A percentile compares a stretch with the other conserved stretches of the same genome.
Conservation (phyloP, 1,140 invertebrate genomes). For the Zaprionus capensis region DNA sequence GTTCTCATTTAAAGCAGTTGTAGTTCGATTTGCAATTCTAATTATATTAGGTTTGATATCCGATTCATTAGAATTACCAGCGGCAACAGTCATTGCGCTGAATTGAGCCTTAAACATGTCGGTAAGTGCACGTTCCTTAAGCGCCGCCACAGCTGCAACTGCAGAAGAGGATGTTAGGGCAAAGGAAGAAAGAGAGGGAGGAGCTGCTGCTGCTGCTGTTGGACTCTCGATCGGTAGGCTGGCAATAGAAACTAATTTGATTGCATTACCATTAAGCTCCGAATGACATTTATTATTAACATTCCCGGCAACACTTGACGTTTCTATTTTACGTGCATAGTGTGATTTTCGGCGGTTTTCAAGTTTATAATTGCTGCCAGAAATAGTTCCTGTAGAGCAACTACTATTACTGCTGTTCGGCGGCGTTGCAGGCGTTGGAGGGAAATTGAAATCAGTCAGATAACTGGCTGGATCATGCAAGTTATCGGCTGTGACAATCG, state of each 20-base stretch:
- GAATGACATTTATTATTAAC: background rate
- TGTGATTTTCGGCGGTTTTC: conserved; percentile 54
- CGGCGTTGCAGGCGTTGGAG: conserved; percentile 45
- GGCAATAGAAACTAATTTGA: conserved; percentile 11
- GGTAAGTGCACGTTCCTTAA: conserved; percentile 57
- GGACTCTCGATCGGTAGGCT: conserved; percentile 17
- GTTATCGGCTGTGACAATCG: background rate
- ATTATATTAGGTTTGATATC: background rate
- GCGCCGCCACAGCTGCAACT: conserved; percentile 36
- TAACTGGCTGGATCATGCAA: conserved; percentile 25
- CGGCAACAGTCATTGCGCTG: conserved; percentile 46
- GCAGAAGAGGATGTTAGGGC: conserved; percentile 18
- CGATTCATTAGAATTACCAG: background rate
- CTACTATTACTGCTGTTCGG: conserved; percentile 60
- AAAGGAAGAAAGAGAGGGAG: background rate
- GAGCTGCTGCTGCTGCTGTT: background rate
- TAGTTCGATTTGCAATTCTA: background rate
- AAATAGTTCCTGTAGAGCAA: conserved; percentile 38
- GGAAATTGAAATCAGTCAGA: conserved; percentile 37
- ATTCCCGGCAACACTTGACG: conserved; percentile 1
- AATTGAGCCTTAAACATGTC: conserved; percentile 70
- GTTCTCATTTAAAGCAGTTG: conserved; percentile 4
- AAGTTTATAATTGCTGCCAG: conserved; percentile 22
- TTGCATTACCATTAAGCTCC: conserved; percentile 12
- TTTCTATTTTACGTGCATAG: conserved; percentile 54